Evolutionary conservation across 1,140 invertebrate genomes (phyloP), one percentile per base, ranked within the genome.

Genomic region (Nomia melanderi): DNA sequence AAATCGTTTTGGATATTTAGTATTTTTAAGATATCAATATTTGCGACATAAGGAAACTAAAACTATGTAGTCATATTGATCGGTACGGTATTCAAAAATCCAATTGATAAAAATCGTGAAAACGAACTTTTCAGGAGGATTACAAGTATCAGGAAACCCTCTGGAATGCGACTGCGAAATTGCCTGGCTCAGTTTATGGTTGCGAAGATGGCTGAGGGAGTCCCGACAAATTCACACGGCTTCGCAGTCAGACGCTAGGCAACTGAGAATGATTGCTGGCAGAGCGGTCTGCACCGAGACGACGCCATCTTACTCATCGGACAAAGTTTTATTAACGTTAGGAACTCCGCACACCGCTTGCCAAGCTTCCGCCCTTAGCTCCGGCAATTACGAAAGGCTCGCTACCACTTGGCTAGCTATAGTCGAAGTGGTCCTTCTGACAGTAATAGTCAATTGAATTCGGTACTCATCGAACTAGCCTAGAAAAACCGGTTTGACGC

Each of bases 101-200:
- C n/a, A n/a, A n/a, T n/a, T n/a, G n/a, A n/a, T n/a, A n/a, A n/a
- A n/a, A n/a, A n/a, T n/a, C n/a, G n/a, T n/a, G n/a, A n/a, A n/a
- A n/a, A n/a, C n/a, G n/a, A n/a, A n/a, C n/a, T 83, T 88, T 91
- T 89, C 93, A 97, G 97, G 97, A 86, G 97, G 97, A 17, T 91
- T 98, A 57, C 94, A 96, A 36, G 93, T 98, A 75, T 95, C 96
- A 9, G 95, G 96, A 53, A 98, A 98, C 91, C 96, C 96, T 0
- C 94, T 97, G 87, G 94, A 95, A 23, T 98, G 97, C 85, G 97
- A 97, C 81, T 98, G 97, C 88, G 96, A 96, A 63, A 92, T 98
- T 47, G 96, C 97, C 7, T 98, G 97, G 97, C 93, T 98, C 33
- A 97, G 97, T 1, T 94, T 96, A 59, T 98, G 97, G 97, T 92